Evolutionary conservation across 2,113 vertebrate genomes (phyloP).

Genomic region (Vicugna pacos): DNA sequence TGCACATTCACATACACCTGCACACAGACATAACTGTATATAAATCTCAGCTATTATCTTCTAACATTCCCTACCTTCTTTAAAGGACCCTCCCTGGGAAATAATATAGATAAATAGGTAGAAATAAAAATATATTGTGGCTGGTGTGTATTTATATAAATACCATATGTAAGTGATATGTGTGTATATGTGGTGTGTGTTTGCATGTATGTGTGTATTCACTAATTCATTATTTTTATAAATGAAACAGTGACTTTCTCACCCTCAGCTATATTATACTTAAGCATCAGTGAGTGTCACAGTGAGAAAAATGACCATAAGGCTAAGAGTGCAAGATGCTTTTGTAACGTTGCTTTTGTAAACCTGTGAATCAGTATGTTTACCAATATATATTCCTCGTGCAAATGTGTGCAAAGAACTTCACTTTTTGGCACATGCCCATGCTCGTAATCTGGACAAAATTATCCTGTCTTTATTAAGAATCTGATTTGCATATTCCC

Average conservation of each 20-base stretch:
- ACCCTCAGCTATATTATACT: background rate
- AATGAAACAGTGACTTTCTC: background rate
- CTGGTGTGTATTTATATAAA: background rate
- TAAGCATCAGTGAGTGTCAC: background rate
- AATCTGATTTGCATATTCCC: background rate
- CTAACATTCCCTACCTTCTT: background rate
- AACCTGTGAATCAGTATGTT: background rate
- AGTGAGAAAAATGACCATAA: background rate
- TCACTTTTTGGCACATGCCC: background rate
- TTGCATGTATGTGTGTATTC: background rate
- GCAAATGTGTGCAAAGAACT: background rate
- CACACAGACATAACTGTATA: background rate
- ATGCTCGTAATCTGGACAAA: background rate
- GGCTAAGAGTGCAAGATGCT: background rate
- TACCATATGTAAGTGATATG: background rate
- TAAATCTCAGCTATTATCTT: constrained; percentile 12
- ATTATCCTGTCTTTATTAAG: background rate
- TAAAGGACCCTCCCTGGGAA: background rate
- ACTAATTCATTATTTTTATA: background rate
- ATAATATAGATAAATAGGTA: background rate
- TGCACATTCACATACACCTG: background rate
- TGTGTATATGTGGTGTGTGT: background rate
- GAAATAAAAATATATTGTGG: background rate
- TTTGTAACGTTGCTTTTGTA: constrained; percentile 16
- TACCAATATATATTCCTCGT: background rate